phyloP scores from a whole-genome alignment of 2,888 invertebrate species.

The Altica lythri region DNA sequence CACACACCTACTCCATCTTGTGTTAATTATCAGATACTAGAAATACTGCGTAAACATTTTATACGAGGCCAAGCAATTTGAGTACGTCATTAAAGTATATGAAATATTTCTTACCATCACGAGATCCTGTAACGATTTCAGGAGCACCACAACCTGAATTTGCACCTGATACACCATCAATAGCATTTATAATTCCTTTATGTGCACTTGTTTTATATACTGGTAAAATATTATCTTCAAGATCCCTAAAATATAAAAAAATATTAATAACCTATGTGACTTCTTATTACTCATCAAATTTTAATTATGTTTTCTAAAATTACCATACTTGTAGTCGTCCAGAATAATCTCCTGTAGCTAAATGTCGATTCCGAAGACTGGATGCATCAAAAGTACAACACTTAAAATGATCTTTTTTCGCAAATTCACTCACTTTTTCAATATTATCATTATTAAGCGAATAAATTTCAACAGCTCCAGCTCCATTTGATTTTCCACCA shows the following conservation, averaged over 20 bases:
- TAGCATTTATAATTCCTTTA: constrained; percentile 83
- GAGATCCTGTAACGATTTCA: constrained; percentile 91
- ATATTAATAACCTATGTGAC: neutral
- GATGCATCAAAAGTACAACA: constrained; percentile 94
- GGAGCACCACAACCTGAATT: constrained; percentile 87
- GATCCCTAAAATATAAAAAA: constrained; percentile 65
- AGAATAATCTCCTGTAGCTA: constrained; percentile 91
- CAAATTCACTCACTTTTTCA: constrained; percentile 72
- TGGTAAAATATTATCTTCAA: constrained; percentile 73
- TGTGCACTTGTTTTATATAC: constrained; percentile 82
- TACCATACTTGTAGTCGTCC: constrained; percentile 85
- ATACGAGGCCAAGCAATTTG: neutral
- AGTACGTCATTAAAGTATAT: neutral
- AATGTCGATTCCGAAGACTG: constrained; percentile 74
- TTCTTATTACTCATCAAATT: neutral
- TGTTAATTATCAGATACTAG: too few relatives aligned
- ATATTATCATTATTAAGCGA: constrained; percentile 77
- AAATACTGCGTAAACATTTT: too few relatives aligned
- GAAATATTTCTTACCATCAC: constrained; percentile 72
- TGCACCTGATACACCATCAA: constrained; percentile 89
- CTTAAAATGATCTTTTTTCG: constrained; percentile 84
- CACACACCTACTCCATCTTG: too few relatives aligned
- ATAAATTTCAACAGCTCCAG: constrained; percentile 82
- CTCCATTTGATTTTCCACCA: constrained; percentile 83
- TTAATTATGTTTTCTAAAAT: constrained; percentile 3